These are phyloP conservation scores for Thelaira solivaga DNA, from an alignment of 2,888 invertebrate species.

Conservation along the genomic window DNA sequence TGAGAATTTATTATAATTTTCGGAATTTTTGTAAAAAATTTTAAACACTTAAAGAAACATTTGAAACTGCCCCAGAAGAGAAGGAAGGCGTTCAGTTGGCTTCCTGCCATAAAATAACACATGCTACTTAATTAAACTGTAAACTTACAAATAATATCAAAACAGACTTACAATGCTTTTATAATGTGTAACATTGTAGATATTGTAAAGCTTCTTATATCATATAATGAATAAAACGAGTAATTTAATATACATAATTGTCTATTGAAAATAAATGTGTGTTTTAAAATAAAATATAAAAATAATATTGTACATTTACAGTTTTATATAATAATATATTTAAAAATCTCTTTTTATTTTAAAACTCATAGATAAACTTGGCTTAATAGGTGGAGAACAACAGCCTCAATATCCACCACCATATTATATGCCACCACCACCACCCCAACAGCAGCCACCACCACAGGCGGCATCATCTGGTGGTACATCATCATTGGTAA, in stretches of 20 bases:
- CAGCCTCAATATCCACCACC: conserved; percentile 76
- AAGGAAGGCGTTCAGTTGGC: no score
- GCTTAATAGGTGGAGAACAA: conserved; percentile 75
- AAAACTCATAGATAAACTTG: conserved; percentile 72
- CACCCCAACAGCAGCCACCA: conserved; percentile 77
- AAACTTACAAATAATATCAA: neutral
- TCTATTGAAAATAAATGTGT: conserved; percentile 38
- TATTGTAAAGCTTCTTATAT: conserved; percentile 59
- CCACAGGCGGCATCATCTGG: conserved; percentile 79
- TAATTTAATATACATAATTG: conserved; percentile 54
- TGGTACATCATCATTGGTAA: conserved; percentile 75
- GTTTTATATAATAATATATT: no score
- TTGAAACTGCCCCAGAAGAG: no score
- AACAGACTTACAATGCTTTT: conserved; percentile 38
- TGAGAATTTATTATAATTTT: no score
- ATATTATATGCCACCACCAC: conserved; percentile 77
- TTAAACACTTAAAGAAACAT: no score
- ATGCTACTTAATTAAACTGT: neutral
- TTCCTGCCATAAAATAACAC: neutral
- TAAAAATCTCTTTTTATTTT: conserved; percentile 17
- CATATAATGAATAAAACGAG: conserved; percentile 31
- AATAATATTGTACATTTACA: neutral
- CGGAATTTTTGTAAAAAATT: no score
- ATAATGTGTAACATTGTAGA: conserved; percentile 52
- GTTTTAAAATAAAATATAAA: conserved; percentile 4